Base-by-base conservation (phyloP, 1,140 invertebrate species). In the Drosophila bocki region DNA sequence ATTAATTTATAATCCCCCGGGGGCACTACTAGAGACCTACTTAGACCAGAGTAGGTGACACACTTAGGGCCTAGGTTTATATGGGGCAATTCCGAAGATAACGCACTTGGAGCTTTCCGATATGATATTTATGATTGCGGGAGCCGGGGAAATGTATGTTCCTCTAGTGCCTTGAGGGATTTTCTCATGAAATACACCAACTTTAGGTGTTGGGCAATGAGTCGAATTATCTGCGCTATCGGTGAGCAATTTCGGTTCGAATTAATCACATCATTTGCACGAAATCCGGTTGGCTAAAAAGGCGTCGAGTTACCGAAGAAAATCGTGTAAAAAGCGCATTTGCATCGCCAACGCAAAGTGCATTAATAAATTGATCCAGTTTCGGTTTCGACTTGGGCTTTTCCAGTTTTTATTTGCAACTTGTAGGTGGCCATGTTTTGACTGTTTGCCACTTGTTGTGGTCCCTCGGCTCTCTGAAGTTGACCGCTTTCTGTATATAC, bases 1-100 rank as follows among this genome's bases (percentile, higher is more conserved):
- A 77, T 77, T 77, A 77, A 77, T 77, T 77, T 77, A 77, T 77
- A 77, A 77, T 77, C 75, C 75, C 71, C 62, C 54, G 33, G 53
- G 50, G 60, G 53, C 53, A 54, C 68, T 50, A 53, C 74, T 58
- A 64, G 70, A 75, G 71, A 75, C 75, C 74, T 77, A 77, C 75
- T 77, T 77, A 32, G 51, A 32, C 9, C 35, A 22, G 68, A 42
- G 58, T 53, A 63, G 41, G 62, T 77, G 75, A 77, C 75, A 77
- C 42, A 77, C 54, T 77, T 77, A 44, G 56, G 69, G 26, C 70
- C 35, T 11, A 51, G 32, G 22, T 41, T 22, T 64, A 44, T 75
- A 42, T 72, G 57, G 51, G 29, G 69, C 74, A 53, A 62, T 70
- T 53, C 19, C 7, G 11, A 26, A 77, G 53, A 58, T 76, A 77